Evolutionary conservation across 2,113 vertebrate genomes (phyloP).

Genomic region (Pygoscelis antarcticus): DNA sequence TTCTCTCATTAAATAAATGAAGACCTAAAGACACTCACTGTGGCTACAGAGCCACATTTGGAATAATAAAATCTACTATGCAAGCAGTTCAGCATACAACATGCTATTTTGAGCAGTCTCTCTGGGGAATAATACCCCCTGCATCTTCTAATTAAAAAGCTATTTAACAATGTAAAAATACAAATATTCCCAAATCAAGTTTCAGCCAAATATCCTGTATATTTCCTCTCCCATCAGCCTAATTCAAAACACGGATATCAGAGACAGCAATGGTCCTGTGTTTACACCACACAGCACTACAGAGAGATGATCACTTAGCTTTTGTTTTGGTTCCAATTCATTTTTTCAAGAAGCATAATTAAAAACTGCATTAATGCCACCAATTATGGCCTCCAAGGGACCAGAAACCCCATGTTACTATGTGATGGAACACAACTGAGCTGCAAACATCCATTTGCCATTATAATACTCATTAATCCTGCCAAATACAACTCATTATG

Average conservation of each 20-base stretch:
- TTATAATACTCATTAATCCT: conserved; percentile 98
- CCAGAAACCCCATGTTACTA: conserved; percentile 88
- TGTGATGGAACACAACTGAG: conserved; percentile 92
- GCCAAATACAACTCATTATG: conserved; percentile 97
- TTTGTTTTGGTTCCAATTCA: conserved; percentile 90
- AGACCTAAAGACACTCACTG: conserved; percentile 21
- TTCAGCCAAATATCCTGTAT: conserved; percentile 47
- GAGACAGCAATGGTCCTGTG: conserved; percentile 54
- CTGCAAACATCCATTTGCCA: conserved; percentile 94
- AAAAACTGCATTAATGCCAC: conserved; percentile 96
- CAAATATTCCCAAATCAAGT: conserved; percentile 56
- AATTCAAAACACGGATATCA: conserved; percentile 68
- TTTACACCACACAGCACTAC: conserved; percentile 72
- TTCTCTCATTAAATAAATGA: neutral
- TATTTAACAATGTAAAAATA: conserved; percentile 47
- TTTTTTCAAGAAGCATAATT: conserved; percentile 96
- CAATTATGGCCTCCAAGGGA: conserved; percentile 89
- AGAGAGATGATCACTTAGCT: conserved; percentile 82
- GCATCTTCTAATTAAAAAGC: conserved; percentile 37
- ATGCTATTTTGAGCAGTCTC: neutral
- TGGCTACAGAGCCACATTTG: neutral
- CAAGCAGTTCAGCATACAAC: neutral
- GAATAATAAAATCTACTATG: neutral
- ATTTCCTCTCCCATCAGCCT: conserved; percentile 35
- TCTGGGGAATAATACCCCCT: conserved; percentile 15